Base-by-base conservation (phyloP, 2,113 vertebrate genomes). In the Emydocephalus ijimae region DNA sequence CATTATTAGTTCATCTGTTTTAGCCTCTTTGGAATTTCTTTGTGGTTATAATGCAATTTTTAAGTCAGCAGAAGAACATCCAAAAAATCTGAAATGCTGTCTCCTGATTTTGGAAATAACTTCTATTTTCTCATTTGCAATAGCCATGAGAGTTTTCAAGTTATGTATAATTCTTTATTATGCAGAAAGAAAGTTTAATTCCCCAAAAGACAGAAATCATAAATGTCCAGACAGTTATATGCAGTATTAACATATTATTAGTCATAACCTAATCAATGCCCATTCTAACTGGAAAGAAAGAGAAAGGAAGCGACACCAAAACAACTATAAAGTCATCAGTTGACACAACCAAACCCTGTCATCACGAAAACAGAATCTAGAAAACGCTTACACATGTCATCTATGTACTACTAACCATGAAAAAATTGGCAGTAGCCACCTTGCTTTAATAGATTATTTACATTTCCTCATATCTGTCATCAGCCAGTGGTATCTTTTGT, bases 251-350 rank as follows among this genome's bases (percentile, higher is more conserved):
- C 43, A 91, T 48, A 7, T 52, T 52, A 52, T 52, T 52, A 52
- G 50, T 52, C 50, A 52, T 52, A 0, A 81, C 7, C 23, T 0
- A 0, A 54, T 74, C 74, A 90, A 48, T 52, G 45, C 48, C 88
- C 94, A 91, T n/a, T 45, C 91, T 94, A 92, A 89, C 26, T 92
- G 26, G 4, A 4, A 5, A 0, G 55, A 85, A 87, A 89, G 0
- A 2, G 88, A 91, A 91, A 92, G 88, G 0, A 7, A 96, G 93
- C 5, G 54, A 87, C 39, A 57, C 12, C 7, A 88, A 90, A 3
- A 85, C 39, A 91, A 91, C 81, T 45, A 94, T 87, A 91, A 95
- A 91, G 87, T 95, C 89, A 91, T 74, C 50, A 85, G 89, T 55
- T 91, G 89, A 94, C 93, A 92, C 57, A 89, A 89, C 50, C 24